These are phyloP conservation scores for Saguinus oedipus DNA, from an alignment of 2,797 vertebrate genomes.

Conservation along the genomic window DNA sequence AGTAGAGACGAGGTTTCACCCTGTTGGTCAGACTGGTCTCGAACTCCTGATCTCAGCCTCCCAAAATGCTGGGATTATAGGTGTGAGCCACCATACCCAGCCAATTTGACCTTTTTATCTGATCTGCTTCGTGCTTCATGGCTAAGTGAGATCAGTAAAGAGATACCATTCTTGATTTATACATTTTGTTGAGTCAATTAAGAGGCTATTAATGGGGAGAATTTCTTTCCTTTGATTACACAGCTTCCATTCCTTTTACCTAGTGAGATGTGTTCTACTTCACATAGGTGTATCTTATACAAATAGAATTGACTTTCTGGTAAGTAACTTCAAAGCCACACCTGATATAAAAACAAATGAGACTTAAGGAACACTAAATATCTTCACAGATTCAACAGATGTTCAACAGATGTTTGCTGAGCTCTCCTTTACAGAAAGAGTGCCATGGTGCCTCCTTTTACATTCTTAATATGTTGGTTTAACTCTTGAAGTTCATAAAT, in stretches of 20 bases:
- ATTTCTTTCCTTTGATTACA: neutral
- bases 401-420: neutral
- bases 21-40: neutral
- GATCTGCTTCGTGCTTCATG: slow-evolving; percentile 29
- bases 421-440: neutral
- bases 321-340: neutral
- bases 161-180: slow-evolving; percentile 43
- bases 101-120: slow-evolving; percentile 10
- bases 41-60: neutral
- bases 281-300: neutral
- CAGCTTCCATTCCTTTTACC: neutral
- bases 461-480: neutral
- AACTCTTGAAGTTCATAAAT: neutral
- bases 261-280: neutral
- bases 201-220: neutral
- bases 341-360: neutral
- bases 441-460: neutral
- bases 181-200: slow-evolving; percentile 26
- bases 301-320: neutral
- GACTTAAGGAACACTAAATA: neutral
- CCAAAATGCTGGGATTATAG: neutral
- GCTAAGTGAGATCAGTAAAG: slow-evolving; percentile 63
- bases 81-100: neutral
- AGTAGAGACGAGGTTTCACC: neutral
- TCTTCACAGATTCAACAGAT: neutral